Conservation (phyloP, 2,113 vertebrate species). For the Hippoglossus stenolepis region DNA sequence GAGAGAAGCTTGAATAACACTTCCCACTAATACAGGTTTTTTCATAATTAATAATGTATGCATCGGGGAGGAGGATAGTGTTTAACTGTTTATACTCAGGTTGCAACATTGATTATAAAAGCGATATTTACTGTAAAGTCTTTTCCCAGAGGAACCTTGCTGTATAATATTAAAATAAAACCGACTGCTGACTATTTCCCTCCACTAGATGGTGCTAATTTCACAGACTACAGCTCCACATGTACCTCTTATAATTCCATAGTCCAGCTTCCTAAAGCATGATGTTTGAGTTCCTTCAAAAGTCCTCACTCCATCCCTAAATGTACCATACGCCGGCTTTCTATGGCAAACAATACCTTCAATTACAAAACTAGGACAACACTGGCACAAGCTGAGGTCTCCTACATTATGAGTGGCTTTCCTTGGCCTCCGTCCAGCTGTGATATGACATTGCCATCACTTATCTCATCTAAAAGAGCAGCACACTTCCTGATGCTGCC, state of each 20-base stretch:
- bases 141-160: neutral
- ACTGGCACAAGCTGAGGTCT: neutral
- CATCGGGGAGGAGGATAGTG: neutral
- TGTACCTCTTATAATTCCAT: neutral
- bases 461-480: constrained; percentile 48
- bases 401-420: constrained; percentile 4
- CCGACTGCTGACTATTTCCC: neutral
- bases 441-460: constrained; percentile 33
- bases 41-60: neutral
- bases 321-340: neutral
- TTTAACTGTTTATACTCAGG: neutral
- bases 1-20: neutral
- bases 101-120: neutral
- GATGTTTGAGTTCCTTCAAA: neutral
- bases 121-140: neutral
- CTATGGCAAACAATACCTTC: neutral
- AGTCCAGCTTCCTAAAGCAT: too few relatives aligned
- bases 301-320: neutral
- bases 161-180: neutral
- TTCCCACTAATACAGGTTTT: neutral
- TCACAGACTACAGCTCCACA: neutral
- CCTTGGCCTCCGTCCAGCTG: constrained; percentile 22
- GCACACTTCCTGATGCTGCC: constrained; percentile 22
- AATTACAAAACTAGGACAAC: constrained; percentile 12
- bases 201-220: constrained; percentile 67